Evolutionary conservation across 2,797 vertebrate genomes (phyloP).

Genomic region (Fistularia tabacaria): DNA sequence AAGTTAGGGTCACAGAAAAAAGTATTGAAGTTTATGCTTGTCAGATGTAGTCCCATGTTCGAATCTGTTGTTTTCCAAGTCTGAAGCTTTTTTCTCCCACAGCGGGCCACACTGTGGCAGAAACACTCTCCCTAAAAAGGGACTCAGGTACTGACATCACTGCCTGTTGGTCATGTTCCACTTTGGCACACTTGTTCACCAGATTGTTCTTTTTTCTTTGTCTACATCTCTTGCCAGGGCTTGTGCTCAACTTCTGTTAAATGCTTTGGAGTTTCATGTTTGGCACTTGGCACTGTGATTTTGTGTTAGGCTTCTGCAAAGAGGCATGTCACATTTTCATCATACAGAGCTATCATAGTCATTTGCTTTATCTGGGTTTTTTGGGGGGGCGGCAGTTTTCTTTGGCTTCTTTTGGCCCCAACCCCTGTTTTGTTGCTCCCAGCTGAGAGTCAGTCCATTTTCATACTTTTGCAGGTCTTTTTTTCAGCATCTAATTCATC

Average conservation of each 20-base stretch:
- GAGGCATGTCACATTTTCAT: constrained; percentile 46
- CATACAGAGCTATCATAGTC: constrained; percentile 14
- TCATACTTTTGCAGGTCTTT: constrained; percentile 24
- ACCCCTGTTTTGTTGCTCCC: constrained; percentile 38
- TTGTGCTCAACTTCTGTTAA: constrained; percentile 33
- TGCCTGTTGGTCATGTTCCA: constrained; percentile 38
- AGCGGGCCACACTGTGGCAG: constrained; percentile 93
- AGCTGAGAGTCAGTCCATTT: constrained; percentile 30
- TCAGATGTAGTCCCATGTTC: constrained; percentile 27
- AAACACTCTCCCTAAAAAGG: constrained; percentile 98
- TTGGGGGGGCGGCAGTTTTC: constrained; percentile 10
- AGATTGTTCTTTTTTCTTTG: constrained; percentile 23
- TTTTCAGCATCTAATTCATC: constrained; percentile 37
- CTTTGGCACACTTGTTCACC: constrained; percentile 33
- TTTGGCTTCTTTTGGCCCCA: constrained; percentile 37
- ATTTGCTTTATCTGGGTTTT: constrained; percentile 32
- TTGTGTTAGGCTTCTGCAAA: constrained; percentile 51
- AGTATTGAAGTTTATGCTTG: background rate
- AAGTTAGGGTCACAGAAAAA: background rate
- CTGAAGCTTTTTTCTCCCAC: constrained; percentile 82
- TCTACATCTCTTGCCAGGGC: constrained; percentile 36
- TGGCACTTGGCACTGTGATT: constrained; percentile 42
- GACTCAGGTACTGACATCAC: constrained; percentile 88
- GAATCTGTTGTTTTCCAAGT: constrained; percentile 27
- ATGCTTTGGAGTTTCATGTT: constrained; percentile 28